Base-by-base conservation (phyloP, 2,113 vertebrate species). In the Nothoprocta pentlandii region DNA sequence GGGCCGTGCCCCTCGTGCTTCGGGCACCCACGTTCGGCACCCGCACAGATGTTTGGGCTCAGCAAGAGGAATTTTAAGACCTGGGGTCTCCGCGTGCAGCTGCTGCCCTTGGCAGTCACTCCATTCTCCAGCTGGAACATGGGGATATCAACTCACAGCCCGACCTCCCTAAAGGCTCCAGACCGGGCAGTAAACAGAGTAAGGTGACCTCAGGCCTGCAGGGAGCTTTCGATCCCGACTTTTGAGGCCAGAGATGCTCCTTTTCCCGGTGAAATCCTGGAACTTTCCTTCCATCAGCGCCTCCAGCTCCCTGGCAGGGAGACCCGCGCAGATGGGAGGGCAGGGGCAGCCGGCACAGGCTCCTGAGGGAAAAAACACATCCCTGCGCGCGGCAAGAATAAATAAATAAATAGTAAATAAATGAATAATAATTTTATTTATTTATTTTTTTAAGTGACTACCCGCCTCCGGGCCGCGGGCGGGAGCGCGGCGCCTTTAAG, bases 11-110 rank as follows among this genome's bases (percentile, higher is more conserved):
- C 90, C 95, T 85, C 93, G 93, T 85, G 94, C 58, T 95, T 96
- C 75, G 93, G 49, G 49, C 77, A 91, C 34, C 3, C 80, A 85
- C 80, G 73, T 88, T 95, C 80, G 80, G 69, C 82, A 49, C 78
- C 34, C 44, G 68, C 76, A 95, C 92, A 95, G 95, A 86, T 88
- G 90, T 66, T 85, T 83, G 80, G 92, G 85, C 83, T 86, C 73
- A 80, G 95, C 36, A 85, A 62, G n/a, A 89, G 47, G 78, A 78
- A 64, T 93, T 95, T 94, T 95, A 80, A 93, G 83, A 94, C 93
- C 96, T 82, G 90, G 28, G 78, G 73, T 47, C 39, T 94, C 86
- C 85, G 81, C 86, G 83, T 95, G 80, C 69, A 93, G 85, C 42
- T 88, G 87, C 87, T 90, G 85, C 80, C 83, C 81, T 69, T 71